phyloP scores from a whole-genome alignment of 2,888 invertebrate genomes.

The Drosophila nr. fundita region DNA sequence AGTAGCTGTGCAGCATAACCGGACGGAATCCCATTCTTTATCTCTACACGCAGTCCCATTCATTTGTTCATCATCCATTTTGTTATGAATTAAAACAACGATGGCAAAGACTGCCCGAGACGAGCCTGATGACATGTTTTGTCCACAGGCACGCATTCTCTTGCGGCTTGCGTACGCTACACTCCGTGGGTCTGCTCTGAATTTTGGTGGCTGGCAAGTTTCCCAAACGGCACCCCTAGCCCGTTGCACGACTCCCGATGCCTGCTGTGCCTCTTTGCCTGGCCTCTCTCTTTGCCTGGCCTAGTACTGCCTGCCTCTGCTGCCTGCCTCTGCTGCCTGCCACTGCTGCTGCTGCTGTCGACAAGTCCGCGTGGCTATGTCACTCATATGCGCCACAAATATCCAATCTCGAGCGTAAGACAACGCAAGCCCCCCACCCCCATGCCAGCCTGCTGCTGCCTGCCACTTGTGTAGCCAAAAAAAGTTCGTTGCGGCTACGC shows the following conservation, averaged over 20 bases:
- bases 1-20: background rate
- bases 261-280: conserved; percentile 4
- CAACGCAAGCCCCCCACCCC: background rate
- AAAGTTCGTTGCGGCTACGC: conserved; percentile 67
- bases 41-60: conserved; percentile 45
- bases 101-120: conserved; percentile 57
- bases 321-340: conserved; percentile 16
- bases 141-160: conserved; percentile 80
- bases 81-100: conserved; percentile 75
- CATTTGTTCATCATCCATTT: conserved; percentile 68
- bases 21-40: conserved; percentile 21
- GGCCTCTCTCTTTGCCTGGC: background rate
- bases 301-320: conserved; percentile 4
- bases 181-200: conserved; percentile 24
- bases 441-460: background rate
- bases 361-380: conserved; percentile 76
- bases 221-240: conserved; percentile 80
- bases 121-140: conserved; percentile 80
- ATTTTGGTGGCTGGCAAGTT: conserved; percentile 65
- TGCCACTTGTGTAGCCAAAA: conserved; percentile 14
- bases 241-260: conserved; percentile 18
- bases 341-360: conserved; percentile 36
- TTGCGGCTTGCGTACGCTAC: conserved; percentile 45
- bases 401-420: conserved; percentile 53
- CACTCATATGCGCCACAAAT: conserved; percentile 78